Percentiles rank a stretch among this genome's conserved stretches.
phyloP scores from a whole-genome alignment of 2,888 invertebrate genomes.

The Drosophila villosipedis region DNA sequence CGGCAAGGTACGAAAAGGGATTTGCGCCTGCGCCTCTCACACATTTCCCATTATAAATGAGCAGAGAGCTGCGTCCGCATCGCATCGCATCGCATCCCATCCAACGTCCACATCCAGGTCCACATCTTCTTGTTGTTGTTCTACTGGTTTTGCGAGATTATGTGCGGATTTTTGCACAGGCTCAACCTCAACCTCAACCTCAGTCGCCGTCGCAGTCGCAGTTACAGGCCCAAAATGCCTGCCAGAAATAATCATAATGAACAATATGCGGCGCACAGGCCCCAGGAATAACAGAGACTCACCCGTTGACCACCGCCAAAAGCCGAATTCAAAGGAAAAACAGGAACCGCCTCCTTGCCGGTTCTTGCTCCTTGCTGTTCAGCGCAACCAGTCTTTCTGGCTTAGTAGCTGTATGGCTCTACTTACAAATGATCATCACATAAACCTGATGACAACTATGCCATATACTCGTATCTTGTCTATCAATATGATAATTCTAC shows the following conservation, averaged over 20 bases:
- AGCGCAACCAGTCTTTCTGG: conserved; percentile 34
- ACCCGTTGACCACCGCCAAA: conserved; percentile 50
- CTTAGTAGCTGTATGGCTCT: conserved; percentile 26
- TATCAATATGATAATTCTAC: conserved; percentile 30
- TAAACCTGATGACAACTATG: conserved; percentile 28
- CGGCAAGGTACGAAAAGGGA: conserved; percentile 66
- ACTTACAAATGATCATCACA: conserved; percentile 31
- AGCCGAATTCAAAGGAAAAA: conserved; percentile 76
- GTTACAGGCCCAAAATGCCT: conserved; percentile 51
- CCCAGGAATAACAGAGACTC: conserved; percentile 43
- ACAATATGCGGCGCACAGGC: conserved; percentile 63
- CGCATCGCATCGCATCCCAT: conserved; percentile 21
- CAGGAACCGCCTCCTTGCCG: conserved; percentile 54
- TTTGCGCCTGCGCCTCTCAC: conserved; percentile 77
- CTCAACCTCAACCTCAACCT: conserved; percentile 18
- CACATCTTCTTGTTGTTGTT: conserved; percentile 70
- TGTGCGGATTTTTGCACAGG: conserved; percentile 79
- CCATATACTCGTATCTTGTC: conserved; percentile 4
- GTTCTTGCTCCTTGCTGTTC: conserved; percentile 16
- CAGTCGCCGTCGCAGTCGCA: conserved; percentile 19
- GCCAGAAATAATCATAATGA: conserved; percentile 77
- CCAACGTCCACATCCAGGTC: conserved; percentile 19
- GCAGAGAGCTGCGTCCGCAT: conserved; percentile 45
- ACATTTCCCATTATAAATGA: conserved; percentile 78
- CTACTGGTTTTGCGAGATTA: conserved; percentile 81